phyloP scores from a whole-genome alignment of 1,140 invertebrate species.

The Cylas formicarius region DNA sequence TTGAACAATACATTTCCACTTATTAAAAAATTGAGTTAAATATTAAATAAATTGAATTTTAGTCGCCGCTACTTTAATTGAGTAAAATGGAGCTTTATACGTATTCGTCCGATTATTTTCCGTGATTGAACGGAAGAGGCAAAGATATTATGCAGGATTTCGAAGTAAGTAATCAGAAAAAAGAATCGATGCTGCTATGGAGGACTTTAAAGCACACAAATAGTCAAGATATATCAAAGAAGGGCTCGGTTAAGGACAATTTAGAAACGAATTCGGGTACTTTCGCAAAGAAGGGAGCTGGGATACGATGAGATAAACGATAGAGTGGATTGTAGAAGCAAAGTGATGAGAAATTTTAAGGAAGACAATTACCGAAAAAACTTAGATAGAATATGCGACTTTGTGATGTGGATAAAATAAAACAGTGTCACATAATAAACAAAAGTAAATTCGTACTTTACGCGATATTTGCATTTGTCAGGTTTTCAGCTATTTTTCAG shows the following conservation, averaged over 20 bases:
- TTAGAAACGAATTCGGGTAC: conserved; percentile 34
- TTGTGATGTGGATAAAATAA: too few relatives aligned
- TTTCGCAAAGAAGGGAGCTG: conserved; percentile 30
- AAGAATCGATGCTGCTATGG: conserved; percentile 30
- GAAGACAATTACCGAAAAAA: conserved; percentile 32
- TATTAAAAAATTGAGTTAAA: too few relatives aligned
- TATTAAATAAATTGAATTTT: too few relatives aligned
- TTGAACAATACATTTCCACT: too few relatives aligned
- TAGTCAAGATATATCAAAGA: conserved; percentile 36
- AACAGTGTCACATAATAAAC: too few relatives aligned
- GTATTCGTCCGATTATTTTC: conserved; percentile 11
- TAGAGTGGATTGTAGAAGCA: conserved; percentile 32
- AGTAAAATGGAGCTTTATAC: too few relatives aligned
- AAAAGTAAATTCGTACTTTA: too few relatives aligned
- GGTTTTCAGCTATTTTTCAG: too few relatives aligned
- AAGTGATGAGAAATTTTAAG: conserved; percentile 36
- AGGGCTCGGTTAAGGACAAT: conserved; percentile 33
- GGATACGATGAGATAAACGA: conserved; percentile 36
- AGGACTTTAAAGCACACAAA: conserved; percentile 36
- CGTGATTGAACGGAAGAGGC: conserved; percentile 20
- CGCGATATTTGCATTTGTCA: too few relatives aligned
- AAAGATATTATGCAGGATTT: conserved; percentile 23
- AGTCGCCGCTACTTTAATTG: too few relatives aligned
- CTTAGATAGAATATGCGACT: conserved; percentile 19
- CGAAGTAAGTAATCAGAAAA: conserved; percentile 27